Conservation (phyloP, 2,888 invertebrate genomes). For the Hirtodrosophila duncani region DNA sequence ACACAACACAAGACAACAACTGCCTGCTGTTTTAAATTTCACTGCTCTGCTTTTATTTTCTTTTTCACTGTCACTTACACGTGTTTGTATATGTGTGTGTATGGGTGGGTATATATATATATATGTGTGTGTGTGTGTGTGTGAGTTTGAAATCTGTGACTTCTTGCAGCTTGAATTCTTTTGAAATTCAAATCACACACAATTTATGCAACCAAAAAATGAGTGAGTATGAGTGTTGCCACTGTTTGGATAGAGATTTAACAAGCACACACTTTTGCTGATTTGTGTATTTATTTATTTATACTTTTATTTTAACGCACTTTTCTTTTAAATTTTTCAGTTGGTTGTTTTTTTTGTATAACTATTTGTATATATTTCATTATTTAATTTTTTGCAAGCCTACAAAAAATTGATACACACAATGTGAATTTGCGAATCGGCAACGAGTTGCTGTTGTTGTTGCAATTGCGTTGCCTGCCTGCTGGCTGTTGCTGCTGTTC, state of each 20-base stretch:
- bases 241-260: constrained; percentile 6
- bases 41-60: constrained; percentile 66
- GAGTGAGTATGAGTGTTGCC: constrained; percentile 14
- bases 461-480: constrained; percentile 12
- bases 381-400: no score
- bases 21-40: constrained; percentile 50
- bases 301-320: constrained; percentile 33
- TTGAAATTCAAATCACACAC: constrained; percentile 71
- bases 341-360: background rate
- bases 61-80: constrained; percentile 52
- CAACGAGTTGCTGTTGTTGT: constrained; percentile 29
- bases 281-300: constrained; percentile 1
- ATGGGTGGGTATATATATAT: no score
- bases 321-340: constrained; percentile 20
- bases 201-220: constrained; percentile 57
- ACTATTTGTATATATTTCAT: background rate
- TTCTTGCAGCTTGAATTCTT: constrained; percentile 26
- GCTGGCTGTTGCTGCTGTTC: constrained; percentile 23
- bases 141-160: no score
- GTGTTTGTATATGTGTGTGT: no score
- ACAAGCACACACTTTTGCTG: constrained; percentile 6
- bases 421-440: constrained; percentile 45
- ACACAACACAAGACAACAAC: no score
- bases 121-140: no score
- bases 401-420: constrained; percentile 35